Evolutionary conservation across 2,113 vertebrate species (phyloP), one percentile per base, ranked within the genome.

Genomic region (Anhinga anhinga): DNA sequence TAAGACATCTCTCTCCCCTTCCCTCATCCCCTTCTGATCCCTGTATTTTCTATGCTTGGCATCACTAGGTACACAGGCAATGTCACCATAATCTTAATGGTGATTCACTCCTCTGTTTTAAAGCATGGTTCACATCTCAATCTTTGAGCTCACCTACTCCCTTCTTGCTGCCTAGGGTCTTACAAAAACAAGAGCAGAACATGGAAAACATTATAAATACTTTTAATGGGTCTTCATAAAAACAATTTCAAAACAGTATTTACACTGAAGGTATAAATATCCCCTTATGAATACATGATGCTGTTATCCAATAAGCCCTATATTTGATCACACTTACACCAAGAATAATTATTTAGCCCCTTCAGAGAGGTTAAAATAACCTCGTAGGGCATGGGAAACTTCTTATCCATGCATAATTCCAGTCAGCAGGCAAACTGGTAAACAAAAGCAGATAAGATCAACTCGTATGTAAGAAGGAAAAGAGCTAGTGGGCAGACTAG

Each of bases 291-390:
- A 96, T 92, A 93, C 88, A 92, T 67, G 34, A 86, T 65, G 77
- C 40, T 47, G 26, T 42, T 88, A 67, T 12, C 61, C 52, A 82
- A n/a, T 32, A 73, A 83, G 22, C 15, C 66, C 62, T 29, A 50
- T 29, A 32, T 22, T 61, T 58, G 71, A 53, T 62, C 84, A 80
- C 30, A 27, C 42, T 70, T 44, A 66, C 53, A 82, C 40, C 52
- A 81, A 79, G 52, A 80, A 73, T 87, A 79, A 93, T 73, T 76
- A 76, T 42, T 93, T 66, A 81, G 62, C n/a, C 88, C 40, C 62
- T 94, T 86, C 79, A 55, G 15, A 80, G 62, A 80, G 92, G 90
- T 93, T 88, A 86, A 83, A 94, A 85, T 58, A 95, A 86, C 47
- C 26, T 71, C 15, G 14, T 36, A 29, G 40, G 49, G 58, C 52